Percentiles rank a stretch among this genome's conserved stretches.
These are phyloP conservation scores for Epicampocera succincta DNA, from an alignment of 2,888 invertebrate species.

Conservation along the genomic window DNA sequence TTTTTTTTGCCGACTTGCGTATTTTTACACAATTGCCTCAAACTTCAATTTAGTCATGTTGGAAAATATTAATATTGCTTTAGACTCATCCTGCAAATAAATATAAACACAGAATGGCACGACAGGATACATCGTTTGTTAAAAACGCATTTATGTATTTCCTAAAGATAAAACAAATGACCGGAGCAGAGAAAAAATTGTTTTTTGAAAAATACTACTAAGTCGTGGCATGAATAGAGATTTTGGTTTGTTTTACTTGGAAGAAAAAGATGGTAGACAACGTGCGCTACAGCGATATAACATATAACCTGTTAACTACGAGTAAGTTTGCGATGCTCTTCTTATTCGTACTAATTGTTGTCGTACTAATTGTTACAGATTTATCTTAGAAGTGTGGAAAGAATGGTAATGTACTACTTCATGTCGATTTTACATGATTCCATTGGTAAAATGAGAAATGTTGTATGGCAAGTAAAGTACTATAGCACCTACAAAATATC, in stretches of 20 bases:
- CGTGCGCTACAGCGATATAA: background rate
- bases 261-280: conserved; percentile 9
- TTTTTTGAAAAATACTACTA: conserved; percentile 47
- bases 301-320: background rate
- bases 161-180: conserved; percentile 26
- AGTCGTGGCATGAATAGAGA: conserved; percentile 54
- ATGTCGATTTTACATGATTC: too few species aligned
- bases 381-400: too few species aligned
- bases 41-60: conserved; percentile 36
- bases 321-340: too few species aligned
- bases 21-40: conserved; percentile 14
- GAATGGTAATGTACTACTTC: too few species aligned
- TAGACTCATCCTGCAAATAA: conserved; percentile 46
- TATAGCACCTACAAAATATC: too few species aligned
- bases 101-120: conserved; percentile 39
- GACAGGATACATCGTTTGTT: conserved; percentile 45
- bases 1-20: background rate
- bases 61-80: conserved; percentile 41
- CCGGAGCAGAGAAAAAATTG: conserved; percentile 26
- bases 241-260: conserved; percentile 22
- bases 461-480: too few species aligned
- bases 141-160: conserved; percentile 39
- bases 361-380: too few species aligned
- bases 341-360: too few species aligned
- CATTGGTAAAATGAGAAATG: too few species aligned